Evolutionary conservation across 2,888 invertebrate species (phyloP), one percentile per base, ranked within the genome.

Genomic region (Melanchra persicariae): DNA sequence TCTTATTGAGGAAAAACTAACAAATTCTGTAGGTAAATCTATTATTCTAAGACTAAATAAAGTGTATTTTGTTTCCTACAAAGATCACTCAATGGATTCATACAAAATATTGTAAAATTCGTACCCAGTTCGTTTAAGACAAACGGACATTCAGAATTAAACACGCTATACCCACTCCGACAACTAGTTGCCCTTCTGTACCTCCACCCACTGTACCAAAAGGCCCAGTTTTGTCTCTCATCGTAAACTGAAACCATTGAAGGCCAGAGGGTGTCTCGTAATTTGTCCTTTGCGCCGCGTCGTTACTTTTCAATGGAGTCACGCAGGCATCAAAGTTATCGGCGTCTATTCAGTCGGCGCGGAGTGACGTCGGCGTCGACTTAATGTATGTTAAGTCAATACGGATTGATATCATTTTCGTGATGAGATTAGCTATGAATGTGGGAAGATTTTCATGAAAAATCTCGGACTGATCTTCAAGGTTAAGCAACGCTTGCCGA

Each of bases 241-340:
- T 66, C 60, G 70, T 71, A 64, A 81, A 82, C 59, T 52, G 62
- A 68, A 60, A 30, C 57, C 54, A 47, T 47, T 45, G 75, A 74
- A 71, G 75, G 66, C 52, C 55, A 34, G 40, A 63, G 74, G 68
- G 62, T 54, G 63, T 47, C 62, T 70, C 47, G 37, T 76, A 82
- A 82, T 84, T 82, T 73, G 64, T 68, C 74, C 66, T 78, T 71
- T 54, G 58, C 58, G 47, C 37, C 51, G 49, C 37, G 30, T 74
- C 78, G 60, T 82, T 75, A 78, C 71, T 70, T 73, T 64, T 79
- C 73, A 79, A 82, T 82, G 72, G 67, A 74, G 73, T 82, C 82
- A 77, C 55, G 57, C 65, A n/a, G n/a, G 81, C 82, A 82, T 88
- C 85, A 87, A 88, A 88, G 88, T 70, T 82, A 86, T 87, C 69